phyloP scores from a whole-genome alignment of 2,797 vertebrate genomes.

The Orientallactaga sibirica region DNA sequence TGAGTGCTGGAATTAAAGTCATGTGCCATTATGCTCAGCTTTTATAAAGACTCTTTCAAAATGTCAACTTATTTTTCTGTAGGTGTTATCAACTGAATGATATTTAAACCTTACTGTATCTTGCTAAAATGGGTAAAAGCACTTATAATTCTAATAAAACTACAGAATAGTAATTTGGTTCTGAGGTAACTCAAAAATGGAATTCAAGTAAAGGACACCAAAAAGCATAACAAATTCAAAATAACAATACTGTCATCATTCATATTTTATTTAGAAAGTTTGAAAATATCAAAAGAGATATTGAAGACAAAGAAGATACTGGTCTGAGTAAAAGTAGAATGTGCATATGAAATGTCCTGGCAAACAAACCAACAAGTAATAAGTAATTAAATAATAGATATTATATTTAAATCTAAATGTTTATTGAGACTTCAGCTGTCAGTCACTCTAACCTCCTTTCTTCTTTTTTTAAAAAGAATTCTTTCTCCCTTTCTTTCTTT shows the following conservation, averaged over 20 bases:
- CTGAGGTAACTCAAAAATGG: neutral
- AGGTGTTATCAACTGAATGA: neutral
- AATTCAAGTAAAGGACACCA: constrained; percentile 11
- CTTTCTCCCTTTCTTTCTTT: too few species aligned
- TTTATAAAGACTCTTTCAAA: neutral
- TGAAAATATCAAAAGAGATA: neutral
- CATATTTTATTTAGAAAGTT: constrained; percentile 1
- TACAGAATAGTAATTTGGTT: neutral
- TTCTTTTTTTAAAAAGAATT: too few species aligned
- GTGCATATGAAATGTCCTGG: neutral
- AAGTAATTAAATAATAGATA: too few species aligned
- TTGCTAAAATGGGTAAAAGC: neutral
- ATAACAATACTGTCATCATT: neutral
- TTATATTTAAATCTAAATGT: neutral
- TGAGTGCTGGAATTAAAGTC: too few species aligned
- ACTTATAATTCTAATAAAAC: neutral
- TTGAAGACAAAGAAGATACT: neutral
- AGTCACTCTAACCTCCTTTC: neutral
- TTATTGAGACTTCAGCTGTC: neutral
- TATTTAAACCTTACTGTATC: neutral
- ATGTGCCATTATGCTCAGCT: too few species aligned
- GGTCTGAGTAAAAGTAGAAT: neutral
- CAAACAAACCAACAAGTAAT: neutral
- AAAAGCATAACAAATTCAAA: neutral
- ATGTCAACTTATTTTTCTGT: neutral